phyloP scores from a whole-genome alignment of 1,140 invertebrate species.

The Neelides sp. region DNA sequence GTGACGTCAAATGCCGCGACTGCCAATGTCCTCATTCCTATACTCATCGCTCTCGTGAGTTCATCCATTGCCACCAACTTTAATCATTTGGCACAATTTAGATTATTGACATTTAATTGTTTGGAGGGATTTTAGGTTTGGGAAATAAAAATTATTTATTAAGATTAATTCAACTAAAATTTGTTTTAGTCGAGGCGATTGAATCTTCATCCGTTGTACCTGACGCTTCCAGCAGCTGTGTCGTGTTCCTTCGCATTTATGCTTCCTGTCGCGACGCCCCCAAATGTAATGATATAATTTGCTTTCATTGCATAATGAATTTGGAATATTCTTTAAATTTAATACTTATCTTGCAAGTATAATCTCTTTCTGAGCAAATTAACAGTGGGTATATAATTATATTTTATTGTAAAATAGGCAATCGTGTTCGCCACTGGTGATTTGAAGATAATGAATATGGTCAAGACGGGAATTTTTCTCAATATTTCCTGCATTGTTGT shows the following conservation, averaged over 20 bases:
- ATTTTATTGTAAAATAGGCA: too few species aligned
- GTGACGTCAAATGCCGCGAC: conserved; percentile 67
- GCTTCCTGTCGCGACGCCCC: too few species aligned
- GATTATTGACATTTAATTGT: neutral
- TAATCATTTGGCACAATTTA: too few species aligned
- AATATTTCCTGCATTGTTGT: conserved; percentile 25
- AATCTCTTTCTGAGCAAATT: too few species aligned
- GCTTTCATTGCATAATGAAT: too few species aligned
- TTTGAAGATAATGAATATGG: conserved; percentile 26
- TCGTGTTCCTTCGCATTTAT: conserved; percentile 63
- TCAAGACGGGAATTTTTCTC: conserved; percentile 24
- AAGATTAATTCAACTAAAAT: neutral
- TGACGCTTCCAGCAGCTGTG: conserved; percentile 71
- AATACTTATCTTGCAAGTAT: too few species aligned
- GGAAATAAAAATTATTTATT: neutral
- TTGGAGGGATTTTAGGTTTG: too few species aligned
- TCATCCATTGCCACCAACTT: neutral
- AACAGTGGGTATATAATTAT: too few species aligned
- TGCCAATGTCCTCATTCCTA: conserved; percentile 69
- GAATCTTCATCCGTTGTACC: conserved; percentile 64
- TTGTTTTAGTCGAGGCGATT: conserved; percentile 45
- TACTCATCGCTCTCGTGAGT: conserved; percentile 59
- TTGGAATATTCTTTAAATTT: too few species aligned
- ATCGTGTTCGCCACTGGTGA: conserved; percentile 10
- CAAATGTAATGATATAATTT: too few species aligned